Evolutionary conservation across 2,113 vertebrate species (phyloP).

Genomic region (Pituophis catenifer): DNA sequence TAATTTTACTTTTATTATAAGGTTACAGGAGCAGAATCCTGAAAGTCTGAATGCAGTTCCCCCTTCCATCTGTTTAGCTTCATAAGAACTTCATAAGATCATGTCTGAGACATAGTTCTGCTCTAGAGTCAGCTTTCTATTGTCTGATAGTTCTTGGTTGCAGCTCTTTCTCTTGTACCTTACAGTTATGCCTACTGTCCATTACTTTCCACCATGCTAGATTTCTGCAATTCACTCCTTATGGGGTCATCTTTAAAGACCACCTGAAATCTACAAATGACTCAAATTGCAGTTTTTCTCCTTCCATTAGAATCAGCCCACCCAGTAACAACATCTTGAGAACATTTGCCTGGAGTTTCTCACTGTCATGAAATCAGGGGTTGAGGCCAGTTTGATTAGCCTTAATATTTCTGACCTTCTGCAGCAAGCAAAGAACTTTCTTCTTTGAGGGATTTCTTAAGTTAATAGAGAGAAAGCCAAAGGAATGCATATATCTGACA

Average conservation of each 20-base stretch:
- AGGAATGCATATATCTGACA: background rate
- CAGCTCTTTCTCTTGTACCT: background rate
- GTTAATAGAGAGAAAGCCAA: background rate
- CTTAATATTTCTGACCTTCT: background rate
- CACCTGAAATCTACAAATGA: background rate
- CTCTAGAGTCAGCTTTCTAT: background rate
- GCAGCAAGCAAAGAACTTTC: background rate
- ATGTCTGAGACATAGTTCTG: background rate
- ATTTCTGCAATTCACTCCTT: background rate
- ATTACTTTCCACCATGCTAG: background rate
- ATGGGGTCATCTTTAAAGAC: background rate
- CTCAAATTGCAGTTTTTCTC: background rate
- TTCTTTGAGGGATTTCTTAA: background rate
- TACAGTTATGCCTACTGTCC: background rate
- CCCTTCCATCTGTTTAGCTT: background rate
- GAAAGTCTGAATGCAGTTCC: background rate
- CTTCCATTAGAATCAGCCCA: background rate
- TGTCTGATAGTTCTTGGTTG: background rate
- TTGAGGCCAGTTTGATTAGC: background rate
- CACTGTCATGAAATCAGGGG: background rate
- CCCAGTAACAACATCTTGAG: background rate
- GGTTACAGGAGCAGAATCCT: background rate
- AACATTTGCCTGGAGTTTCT: background rate
- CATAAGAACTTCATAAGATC: background rate
- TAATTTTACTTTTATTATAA: background rate